These are phyloP conservation scores for Chlorops oryzae DNA, from an alignment of 1,140 invertebrate species.

Conservation along the genomic window DNA sequence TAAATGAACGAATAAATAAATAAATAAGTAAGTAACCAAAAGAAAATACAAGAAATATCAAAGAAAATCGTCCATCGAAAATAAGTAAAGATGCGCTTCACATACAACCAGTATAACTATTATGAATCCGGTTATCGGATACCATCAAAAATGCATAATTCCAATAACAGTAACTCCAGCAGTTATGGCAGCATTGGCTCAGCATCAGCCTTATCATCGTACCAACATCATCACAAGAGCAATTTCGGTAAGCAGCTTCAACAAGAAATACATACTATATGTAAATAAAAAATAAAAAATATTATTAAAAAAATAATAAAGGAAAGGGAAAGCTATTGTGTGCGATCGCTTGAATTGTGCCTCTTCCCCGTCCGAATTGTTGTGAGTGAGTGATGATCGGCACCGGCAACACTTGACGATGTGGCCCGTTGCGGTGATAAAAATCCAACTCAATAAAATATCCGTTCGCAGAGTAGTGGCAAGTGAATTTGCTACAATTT, in stretches of 20 bases:
- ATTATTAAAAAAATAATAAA: too few relatives aligned
- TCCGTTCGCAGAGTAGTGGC: too few relatives aligned
- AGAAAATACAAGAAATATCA: neutral
- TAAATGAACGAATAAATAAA: neutral
- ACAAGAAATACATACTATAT: too few relatives aligned
- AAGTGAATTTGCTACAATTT: too few relatives aligned
- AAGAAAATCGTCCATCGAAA: neutral
- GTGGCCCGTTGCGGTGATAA: too few relatives aligned
- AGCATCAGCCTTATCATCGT: constrained; percentile 21
- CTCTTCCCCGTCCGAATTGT: too few relatives aligned
- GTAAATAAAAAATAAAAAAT: too few relatives aligned
- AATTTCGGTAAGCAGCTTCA: constrained; percentile 36
- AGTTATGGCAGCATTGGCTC: constrained; percentile 13
- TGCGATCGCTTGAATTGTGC: too few relatives aligned
- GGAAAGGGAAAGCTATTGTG: too few relatives aligned
- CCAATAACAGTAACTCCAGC: constrained; percentile 22
- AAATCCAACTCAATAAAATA: too few relatives aligned
- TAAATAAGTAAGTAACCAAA: neutral
- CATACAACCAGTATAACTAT: constrained; percentile 46
- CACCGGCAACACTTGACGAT: too few relatives aligned
- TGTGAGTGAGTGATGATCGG: too few relatives aligned
- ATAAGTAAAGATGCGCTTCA: constrained; percentile 36
- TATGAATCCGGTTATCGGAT: constrained; percentile 45
- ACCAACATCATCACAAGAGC: constrained; percentile 41
- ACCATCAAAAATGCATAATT: constrained; percentile 44